phyloP scores from a whole-genome alignment of 1,140 invertebrate species.

The Probaryconus sp. region DNA sequence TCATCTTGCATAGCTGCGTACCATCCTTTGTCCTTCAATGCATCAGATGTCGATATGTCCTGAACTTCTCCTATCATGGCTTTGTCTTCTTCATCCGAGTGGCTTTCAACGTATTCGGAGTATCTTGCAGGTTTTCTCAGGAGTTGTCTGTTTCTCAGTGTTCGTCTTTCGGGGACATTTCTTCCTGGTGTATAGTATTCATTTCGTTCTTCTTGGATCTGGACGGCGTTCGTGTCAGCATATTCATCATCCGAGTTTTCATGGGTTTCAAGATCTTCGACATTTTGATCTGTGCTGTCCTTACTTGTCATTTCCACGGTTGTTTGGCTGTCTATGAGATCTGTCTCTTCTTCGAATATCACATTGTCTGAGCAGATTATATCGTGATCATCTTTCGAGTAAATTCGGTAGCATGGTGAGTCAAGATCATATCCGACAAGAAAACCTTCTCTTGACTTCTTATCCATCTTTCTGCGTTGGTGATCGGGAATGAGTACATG shows the following conservation, averaged over 20 bases:
- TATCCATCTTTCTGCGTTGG: slow-evolving; percentile 38
- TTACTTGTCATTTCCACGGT: slow-evolving; percentile 8
- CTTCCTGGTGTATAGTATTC: not conserved
- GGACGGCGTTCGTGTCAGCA: too few relatives aligned
- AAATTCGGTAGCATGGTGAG: slow-evolving; percentile 38
- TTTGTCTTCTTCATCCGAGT: slow-evolving; percentile 6
- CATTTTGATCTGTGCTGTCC: not conserved
- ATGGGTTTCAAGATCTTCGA: slow-evolving; percentile 1
- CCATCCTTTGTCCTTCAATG: slow-evolving; percentile 3
- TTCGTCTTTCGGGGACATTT: slow-evolving; percentile 1
- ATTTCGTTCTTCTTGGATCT: not conserved
- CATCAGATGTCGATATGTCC: not conserved
- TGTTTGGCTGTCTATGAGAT: not conserved
- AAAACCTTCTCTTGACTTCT: slow-evolving; percentile 40
- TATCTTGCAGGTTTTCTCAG: not conserved
- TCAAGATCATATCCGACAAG: slow-evolving; percentile 52
- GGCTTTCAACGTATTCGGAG: slow-evolving; percentile 10
- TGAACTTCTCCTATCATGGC: slow-evolving; percentile 17
- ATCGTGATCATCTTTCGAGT: slow-evolving; percentile 9
- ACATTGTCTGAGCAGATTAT: slow-evolving; percentile 35
- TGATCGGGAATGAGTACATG: slow-evolving; percentile 30
- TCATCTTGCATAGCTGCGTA: slow-evolving; percentile 63
- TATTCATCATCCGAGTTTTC: not conserved
- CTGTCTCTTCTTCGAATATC: slow-evolving; percentile 13
- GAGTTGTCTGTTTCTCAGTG: not conserved